Base-by-base conservation (phyloP, 1,140 invertebrate genomes). In the Nautilus pompilius region DNA sequence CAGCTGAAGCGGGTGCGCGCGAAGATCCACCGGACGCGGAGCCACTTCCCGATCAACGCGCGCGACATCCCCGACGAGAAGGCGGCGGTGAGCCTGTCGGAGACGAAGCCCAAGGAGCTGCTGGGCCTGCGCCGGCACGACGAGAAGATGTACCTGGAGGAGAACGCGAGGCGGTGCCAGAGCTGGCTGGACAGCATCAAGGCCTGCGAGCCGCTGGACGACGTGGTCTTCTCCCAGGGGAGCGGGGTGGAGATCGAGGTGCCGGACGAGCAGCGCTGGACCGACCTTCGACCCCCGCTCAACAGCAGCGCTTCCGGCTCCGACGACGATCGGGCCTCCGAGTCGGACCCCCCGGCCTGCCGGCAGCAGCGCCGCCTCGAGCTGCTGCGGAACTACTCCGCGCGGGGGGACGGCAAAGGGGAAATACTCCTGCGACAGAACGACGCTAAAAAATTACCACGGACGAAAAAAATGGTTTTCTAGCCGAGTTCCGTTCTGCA, bases 111-210 rank as follows among this genome's bases (percentile, higher is more conserved):
- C 6, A 69, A 71, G 41, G 76, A 77, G 45, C 54, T 48, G 26
- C 60, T 76, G 5, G 68, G 72, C 8, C 30, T 70, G n/a, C 58
- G 65, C 28, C 64, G 62, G 30, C 60, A 64, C 36, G 72, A 76
- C 54, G 73, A 73, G 26, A 69, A 64, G 8, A 60, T 73, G 34
- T 68, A 73, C 48, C 68, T 71, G 56, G 73, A 78, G 51, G 78
- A 77, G 54, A 79, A 77, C 49, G 73, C 76, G 22, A 62, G 71
- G 48, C 74, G 78, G 34, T 80, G 78, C 61, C 74, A 75, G 63
- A 76, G 49, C 28, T 80, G 78, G 78, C 62, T 80, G 56, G 68
- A 70, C 45, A 74, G 69, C 61, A 73, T 80, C 26, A 67, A 74
- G 61, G 74, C 70, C 2, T 73, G 71, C 41, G 71, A 75, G 30